Conservation (phyloP, 2,113 vertebrate species). For the Lasiurus borealis region DNA sequence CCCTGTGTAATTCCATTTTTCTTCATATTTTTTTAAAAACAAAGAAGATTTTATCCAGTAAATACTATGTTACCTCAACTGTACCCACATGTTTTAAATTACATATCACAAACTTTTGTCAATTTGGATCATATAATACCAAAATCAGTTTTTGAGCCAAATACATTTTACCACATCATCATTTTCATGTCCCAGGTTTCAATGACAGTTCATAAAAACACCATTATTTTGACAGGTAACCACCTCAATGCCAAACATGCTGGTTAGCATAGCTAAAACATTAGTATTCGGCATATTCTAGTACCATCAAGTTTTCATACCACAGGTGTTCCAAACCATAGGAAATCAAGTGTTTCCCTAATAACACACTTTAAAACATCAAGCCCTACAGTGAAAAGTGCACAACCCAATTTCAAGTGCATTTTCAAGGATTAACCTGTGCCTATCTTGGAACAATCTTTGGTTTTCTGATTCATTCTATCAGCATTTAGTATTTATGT, state of each 20-base stretch:
- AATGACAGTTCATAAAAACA: conserved; percentile 49
- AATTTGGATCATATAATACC: conserved; percentile 28
- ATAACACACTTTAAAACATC: background rate
- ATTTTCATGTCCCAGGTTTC: conserved; percentile 44
- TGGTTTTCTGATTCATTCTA: conserved; percentile 12
- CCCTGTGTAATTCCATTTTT: background rate
- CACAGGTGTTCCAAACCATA: conserved; percentile 28
- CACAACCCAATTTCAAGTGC: background rate
- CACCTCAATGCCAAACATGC: background rate
- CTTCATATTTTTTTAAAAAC: background rate
- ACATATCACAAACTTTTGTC: conserved; percentile 26
- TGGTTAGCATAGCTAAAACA: conserved; percentile 32
- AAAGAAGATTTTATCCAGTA: background rate
- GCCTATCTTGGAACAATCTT: background rate
- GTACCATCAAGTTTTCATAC: background rate
- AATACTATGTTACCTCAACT: conserved; percentile 19
- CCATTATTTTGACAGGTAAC: background rate
- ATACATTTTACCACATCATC: background rate
- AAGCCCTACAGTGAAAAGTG: conserved; percentile 10
- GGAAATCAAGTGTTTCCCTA: conserved; percentile 53
- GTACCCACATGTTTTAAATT: conserved; percentile 30
- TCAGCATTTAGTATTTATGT: background rate
- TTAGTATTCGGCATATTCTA: conserved; percentile 27
- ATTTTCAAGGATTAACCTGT: background rate
- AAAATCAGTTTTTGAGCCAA: conserved; percentile 55